phyloP scores from a whole-genome alignment of 2,113 vertebrate species.

The Athene cunicularia region DNA sequence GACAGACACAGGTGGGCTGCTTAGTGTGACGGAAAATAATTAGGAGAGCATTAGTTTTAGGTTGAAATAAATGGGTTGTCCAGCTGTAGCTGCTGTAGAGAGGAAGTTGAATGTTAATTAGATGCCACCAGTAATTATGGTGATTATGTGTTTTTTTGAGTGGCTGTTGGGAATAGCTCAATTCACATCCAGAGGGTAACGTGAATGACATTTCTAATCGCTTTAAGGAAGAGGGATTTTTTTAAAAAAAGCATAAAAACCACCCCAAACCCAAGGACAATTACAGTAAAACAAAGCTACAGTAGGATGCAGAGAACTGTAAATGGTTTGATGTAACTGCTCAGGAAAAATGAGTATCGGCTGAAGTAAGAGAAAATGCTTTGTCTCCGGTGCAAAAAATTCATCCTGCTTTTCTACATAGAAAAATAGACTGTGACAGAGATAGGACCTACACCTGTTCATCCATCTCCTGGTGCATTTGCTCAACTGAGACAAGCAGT shows the following conservation, averaged over 20 bases:
- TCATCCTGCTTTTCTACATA: background rate
- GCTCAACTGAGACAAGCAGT: background rate
- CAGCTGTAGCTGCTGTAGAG: constrained; percentile 80
- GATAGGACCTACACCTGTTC: background rate
- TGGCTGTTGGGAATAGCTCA: constrained; percentile 75
- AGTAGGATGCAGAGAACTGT: constrained; percentile 28
- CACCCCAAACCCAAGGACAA: background rate
- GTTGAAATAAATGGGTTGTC: constrained; percentile 75
- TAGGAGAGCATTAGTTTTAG: constrained; percentile 62
- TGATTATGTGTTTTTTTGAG: constrained; percentile 81
- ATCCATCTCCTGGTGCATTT: background rate
- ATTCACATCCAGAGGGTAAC: constrained; percentile 67
- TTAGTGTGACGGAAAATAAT: constrained; percentile 37
- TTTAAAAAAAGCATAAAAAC: background rate
- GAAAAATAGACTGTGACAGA: background rate
- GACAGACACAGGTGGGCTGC: constrained; percentile 64
- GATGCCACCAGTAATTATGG: constrained; percentile 87
- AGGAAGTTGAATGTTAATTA: constrained; percentile 85
- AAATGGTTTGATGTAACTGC: background rate
- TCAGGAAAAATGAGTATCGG: background rate
- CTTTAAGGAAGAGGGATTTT: constrained; percentile 59
- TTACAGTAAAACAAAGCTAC: constrained; percentile 57
- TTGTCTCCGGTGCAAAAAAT: background rate
- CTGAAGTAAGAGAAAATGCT: background rate
- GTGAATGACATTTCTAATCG: constrained; percentile 71